Evolutionary conservation across 2,113 vertebrate genomes (phyloP).

Genomic region (Neodontobutis hainanensis): DNA sequence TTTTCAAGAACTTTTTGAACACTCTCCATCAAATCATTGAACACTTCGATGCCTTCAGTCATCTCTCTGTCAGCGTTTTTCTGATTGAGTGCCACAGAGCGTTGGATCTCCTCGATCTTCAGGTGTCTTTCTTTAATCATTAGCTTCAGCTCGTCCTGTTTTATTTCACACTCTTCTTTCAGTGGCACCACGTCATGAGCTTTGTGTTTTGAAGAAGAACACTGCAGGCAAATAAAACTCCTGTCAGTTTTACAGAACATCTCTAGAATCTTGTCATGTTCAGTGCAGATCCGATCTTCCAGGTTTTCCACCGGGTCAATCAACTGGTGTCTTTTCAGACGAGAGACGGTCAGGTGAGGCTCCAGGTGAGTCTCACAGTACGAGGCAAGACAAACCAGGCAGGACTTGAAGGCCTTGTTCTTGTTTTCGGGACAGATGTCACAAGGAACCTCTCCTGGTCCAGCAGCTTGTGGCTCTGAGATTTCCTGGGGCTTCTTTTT

Average conservation of each 20-base stretch:
- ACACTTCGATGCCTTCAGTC: not conserved
- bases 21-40: not conserved
- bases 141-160: not conserved
- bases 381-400: constrained; percentile 5
- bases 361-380: constrained; percentile 4
- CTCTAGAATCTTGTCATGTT: not conserved
- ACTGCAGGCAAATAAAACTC: not conserved
- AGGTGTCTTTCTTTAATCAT: constrained; percentile 31
- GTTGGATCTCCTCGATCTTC: constrained; percentile 37
- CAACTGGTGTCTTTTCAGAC: constrained; percentile 1
- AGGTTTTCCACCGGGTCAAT: not conserved
- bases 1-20: constrained; percentile 2
- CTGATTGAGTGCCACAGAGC: constrained; percentile 22
- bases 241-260: constrained; percentile 1
- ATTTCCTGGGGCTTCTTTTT: not conserved
- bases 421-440: not conserved
- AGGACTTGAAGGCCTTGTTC: not conserved
- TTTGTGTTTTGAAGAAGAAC: not conserved
- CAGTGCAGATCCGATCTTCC: not conserved
- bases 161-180: constrained; percentile 11
- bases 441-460: not conserved
- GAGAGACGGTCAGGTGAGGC: not conserved
- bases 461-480: not conserved
- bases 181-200: not conserved
- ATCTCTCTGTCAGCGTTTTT: constrained; percentile 31